These are phyloP conservation scores for Acanthornis magna DNA, from an alignment of 2,797 vertebrate genomes.

Conservation along the genomic window DNA sequence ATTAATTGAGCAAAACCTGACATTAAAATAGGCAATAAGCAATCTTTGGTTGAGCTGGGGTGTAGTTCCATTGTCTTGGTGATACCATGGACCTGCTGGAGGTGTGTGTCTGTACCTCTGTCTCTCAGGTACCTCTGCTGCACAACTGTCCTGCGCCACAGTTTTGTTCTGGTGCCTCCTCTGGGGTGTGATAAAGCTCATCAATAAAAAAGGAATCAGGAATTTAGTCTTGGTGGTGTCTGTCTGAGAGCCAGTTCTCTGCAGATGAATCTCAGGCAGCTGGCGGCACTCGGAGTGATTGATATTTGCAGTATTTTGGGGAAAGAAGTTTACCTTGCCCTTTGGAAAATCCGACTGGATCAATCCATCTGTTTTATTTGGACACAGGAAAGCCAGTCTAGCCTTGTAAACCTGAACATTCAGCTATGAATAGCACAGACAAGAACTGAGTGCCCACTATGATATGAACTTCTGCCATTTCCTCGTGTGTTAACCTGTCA, in stretches of 20 bases:
- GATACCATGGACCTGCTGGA: not conserved
- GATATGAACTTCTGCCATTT: not conserved
- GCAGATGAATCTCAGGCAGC: not conserved
- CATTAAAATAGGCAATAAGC: not conserved
- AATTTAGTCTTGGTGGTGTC: not conserved
- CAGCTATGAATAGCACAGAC: not conserved
- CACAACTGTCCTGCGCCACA: not conserved
- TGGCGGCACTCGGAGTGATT: not conserved
- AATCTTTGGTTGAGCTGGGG: not conserved
- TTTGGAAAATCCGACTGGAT: conserved; percentile 26
- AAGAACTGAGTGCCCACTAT: not conserved
- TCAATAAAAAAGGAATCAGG: not conserved
- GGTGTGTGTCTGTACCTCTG: not conserved
- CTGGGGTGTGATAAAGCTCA: not conserved
- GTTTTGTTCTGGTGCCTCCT: not conserved
- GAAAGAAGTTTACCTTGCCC: not conserved
- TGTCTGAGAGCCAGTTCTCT: not conserved
- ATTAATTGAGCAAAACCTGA: not conserved
- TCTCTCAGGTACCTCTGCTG: not conserved
- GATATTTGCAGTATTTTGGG: not conserved
- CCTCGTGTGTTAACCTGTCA: not conserved
- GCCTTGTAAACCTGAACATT: conserved; percentile 4
- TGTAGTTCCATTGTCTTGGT: not conserved
- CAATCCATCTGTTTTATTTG: not conserved
- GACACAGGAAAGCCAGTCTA: conserved; percentile 11